A percentile compares a stretch with the other conserved stretches of the same genome.
phyloP scores from a whole-genome alignment of 2,888 invertebrate genomes.

The Geophilus truncorum region DNA sequence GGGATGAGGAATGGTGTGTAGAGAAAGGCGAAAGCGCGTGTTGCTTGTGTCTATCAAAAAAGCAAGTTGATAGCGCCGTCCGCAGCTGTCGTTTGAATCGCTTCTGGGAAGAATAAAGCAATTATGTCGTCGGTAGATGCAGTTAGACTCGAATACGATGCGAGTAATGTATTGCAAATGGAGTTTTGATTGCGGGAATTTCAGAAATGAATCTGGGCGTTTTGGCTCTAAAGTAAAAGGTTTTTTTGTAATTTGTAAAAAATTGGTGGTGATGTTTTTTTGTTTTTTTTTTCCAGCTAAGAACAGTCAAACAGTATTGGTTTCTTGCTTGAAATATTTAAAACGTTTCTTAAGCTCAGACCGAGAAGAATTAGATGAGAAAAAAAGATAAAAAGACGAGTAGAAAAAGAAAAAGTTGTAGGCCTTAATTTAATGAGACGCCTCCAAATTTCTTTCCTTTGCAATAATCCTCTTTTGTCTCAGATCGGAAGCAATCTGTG shows the following conservation, averaged over 20 bases:
- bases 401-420: not conserved
- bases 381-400: not conserved
- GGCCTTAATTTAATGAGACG: constrained; percentile 2
- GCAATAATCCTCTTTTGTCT: constrained; percentile 11
- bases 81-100: not conserved
- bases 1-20: not conserved
- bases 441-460: not conserved
- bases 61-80: not conserved
- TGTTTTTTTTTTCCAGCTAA: too few relatives aligned
- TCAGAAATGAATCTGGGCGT: not conserved
- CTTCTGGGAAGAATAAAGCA: not conserved
- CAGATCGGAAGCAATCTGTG: constrained; percentile 10
- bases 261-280: too few relatives aligned
- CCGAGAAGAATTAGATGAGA: too few relatives aligned
- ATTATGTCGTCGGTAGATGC: not conserved
- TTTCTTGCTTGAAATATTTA: too few relatives aligned
- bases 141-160: not conserved
- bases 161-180: not conserved
- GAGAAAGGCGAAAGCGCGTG: not conserved
- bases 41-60: not conserved
- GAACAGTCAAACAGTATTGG: too few relatives aligned
- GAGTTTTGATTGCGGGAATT: not conserved
- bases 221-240: not conserved
- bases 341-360: not conserved
- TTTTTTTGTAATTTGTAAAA: too few relatives aligned